Base-by-base conservation (phyloP, 2,797 vertebrate genomes). In the Tiaroga cobitis region DNA sequence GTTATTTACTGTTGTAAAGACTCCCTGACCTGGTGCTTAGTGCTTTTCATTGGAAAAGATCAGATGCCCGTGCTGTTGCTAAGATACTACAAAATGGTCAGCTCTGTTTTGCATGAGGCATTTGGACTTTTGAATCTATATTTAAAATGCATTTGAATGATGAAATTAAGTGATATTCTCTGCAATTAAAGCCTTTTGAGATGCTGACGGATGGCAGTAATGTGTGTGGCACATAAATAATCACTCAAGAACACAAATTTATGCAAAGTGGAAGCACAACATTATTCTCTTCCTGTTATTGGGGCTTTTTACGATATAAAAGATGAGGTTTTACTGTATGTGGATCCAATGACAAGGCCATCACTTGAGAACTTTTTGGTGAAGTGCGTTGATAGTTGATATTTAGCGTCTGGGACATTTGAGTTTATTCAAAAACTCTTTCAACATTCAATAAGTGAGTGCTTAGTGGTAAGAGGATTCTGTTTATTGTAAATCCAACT, bases 81-180 rank as follows among this genome's bases (percentile, higher is more conserved):
- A 87, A 87, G 77, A 89, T 81, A 86, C 69, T 82, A 82, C 32
- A 79, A 72, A 68, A 80, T 6, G 34, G 19, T 85, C 49, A 82
- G 24, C 65, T 39, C 19, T 8, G 26, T 81, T 70, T 72, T 82
- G 67, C 51, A 72, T 70, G 29, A 82, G 72, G 68, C 37, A 8
- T 24, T 82, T 8, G n/a, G 51, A 82, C 68, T 61, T 81, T 59
- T 39, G 77, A 56, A 81, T 69, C 29, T 69, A 56, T 32, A 37
- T 54, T 67, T 43, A 70, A 59, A 26, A 21, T 39, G 32, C n/a
- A 37, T 49, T 51, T 70, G 37, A 84, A 72, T 61, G n/a, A 78
- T 56, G 46, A 78, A 70, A 84, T 32, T 1, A 39, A 49, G 49
- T 79, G 75, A 63, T 26, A 26, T 56, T 49, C 1, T 56, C 19